Conservation (phyloP, 2,113 vertebrate genomes). For the Procavia capensis region DNA sequence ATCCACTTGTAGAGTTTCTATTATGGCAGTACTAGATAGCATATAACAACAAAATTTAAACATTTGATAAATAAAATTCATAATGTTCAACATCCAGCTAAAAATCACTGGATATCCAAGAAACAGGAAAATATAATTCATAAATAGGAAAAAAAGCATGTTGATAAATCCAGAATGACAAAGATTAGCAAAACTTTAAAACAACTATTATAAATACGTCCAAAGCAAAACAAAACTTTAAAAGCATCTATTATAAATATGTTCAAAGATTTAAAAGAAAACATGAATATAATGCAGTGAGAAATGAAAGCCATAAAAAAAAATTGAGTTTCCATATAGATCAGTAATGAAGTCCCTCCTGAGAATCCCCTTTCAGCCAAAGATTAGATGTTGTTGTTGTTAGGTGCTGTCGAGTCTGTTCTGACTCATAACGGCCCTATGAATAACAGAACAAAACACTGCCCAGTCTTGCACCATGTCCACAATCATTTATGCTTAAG, state of each 20-base stretch:
- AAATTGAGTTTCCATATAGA: no score
- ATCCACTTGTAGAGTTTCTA: no score
- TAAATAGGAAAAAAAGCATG: not conserved
- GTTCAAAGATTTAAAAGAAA: not conserved
- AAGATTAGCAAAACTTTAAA: not conserved
- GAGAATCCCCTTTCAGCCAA: no score
- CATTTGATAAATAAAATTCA: not conserved
- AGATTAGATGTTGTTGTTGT: no score
- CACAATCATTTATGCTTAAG: no score
- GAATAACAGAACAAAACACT: no score
- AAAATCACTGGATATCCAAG: not conserved
- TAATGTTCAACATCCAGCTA: not conserved
- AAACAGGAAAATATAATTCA: conserved; percentile 1
- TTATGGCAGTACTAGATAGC: no score
- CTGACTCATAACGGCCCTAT: no score
- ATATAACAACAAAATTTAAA: not conserved
- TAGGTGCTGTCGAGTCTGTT: no score
- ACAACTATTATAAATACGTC: not conserved
- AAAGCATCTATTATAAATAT: not conserved
- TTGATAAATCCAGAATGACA: not conserved
- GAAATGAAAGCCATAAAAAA: not conserved
- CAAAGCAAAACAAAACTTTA: not conserved
- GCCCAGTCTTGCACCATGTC: no score
- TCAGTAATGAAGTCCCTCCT: no score
- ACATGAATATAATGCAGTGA: not conserved